Percentiles rank a stretch among this genome's conserved stretches.
Conservation (phyloP, 1,140 invertebrate species). For the Euglossa dilemma region DNA sequence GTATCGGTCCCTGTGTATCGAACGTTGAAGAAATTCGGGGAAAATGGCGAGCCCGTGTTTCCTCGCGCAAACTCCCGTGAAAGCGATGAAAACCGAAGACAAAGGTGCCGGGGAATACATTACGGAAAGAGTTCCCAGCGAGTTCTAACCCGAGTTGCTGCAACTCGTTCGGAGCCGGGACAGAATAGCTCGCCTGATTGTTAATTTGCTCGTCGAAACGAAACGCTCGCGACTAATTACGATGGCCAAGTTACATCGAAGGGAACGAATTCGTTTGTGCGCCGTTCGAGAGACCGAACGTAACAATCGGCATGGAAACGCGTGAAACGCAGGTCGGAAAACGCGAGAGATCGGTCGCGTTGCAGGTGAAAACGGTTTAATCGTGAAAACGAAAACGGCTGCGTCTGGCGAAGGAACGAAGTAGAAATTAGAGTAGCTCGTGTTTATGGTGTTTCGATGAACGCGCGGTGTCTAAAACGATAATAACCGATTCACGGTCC, state of each 20-base stretch:
- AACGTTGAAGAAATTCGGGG: too few relatives aligned
- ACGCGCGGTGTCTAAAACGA: slow-evolving; percentile 43
- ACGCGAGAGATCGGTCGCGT: not conserved
- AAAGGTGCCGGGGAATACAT: not conserved
- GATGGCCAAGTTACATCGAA: slow-evolving; percentile 1
- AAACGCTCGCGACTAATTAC: slow-evolving; percentile 27
- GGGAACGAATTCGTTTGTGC: slow-evolving; percentile 8
- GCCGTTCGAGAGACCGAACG: not conserved
- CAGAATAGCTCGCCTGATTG: slow-evolving; percentile 19
- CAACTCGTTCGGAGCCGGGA: not conserved
- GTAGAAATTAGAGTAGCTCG: slow-evolving; percentile 56
- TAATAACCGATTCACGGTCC: slow-evolving; percentile 49
- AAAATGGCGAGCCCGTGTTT: not conserved
- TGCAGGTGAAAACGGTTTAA: slow-evolving; percentile 46
- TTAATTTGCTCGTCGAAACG: slow-evolving; percentile 27
- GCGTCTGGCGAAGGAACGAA: not conserved
- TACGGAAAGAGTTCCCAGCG: not conserved
- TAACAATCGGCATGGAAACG: slow-evolving; percentile 11
- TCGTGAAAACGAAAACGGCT: slow-evolving; percentile 20
- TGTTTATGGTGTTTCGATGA: slow-evolving; percentile 60
- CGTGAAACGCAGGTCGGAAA: not conserved
- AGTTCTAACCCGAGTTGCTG: not conserved
- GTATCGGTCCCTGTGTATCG: too few relatives aligned
- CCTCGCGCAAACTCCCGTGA: not conserved
- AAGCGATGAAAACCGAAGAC: not conserved